Evolutionary conservation across 2,113 vertebrate species (phyloP), one percentile per base, ranked within the genome.

Genomic region (Neodon shergylaensis): DNA sequence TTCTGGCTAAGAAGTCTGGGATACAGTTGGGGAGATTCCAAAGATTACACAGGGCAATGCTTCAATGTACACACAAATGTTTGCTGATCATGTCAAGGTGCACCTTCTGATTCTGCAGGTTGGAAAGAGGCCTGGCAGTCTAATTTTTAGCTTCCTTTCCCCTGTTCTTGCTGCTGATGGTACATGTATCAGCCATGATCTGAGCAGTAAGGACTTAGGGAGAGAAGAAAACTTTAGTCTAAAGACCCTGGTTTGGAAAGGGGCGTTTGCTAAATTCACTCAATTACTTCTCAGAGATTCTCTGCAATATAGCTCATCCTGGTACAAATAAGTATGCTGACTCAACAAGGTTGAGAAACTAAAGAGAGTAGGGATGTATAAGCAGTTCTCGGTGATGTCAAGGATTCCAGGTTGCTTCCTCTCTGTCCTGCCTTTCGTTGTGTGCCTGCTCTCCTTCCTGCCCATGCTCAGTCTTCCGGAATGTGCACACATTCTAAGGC

Each of bases 91-190:
- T 44, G 19, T 79, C 21, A 58, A 91, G 90, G 65, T 70, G 52
- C 10, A 90, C 58, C 74, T 90, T 79, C n/a, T 88, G 86, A 90
- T 66, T 96, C 12, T 10, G 17, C 13, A 52, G 49, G 14, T 63
- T 78, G 21, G n/a, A 42, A n/a, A 39, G 24, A 42, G 11, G 28
- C 7, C 61, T 4, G 9, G 24, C 42, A 44, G 12, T 49, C 73
- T 65, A 76, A 39, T 83, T 73, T 83, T 7, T 84, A 78, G 10
- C 36, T 22, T 28, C 91, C 74, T 91, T 70, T 19, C 5, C 9
- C 22, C 16, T 10, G 61, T 24, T 54, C 61, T 14, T 90, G 82
- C 14, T 47, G 33, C 42, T 90, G 70, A 3, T 36, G 33, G 36
- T 33, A 26, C 33, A 74, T 9, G 6, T 14, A 44, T 1, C 12